Evolutionary conservation across 2,797 vertebrate species (phyloP), one percentile per base, ranked within the genome.

Genomic region (Falco peregrinus): DNA sequence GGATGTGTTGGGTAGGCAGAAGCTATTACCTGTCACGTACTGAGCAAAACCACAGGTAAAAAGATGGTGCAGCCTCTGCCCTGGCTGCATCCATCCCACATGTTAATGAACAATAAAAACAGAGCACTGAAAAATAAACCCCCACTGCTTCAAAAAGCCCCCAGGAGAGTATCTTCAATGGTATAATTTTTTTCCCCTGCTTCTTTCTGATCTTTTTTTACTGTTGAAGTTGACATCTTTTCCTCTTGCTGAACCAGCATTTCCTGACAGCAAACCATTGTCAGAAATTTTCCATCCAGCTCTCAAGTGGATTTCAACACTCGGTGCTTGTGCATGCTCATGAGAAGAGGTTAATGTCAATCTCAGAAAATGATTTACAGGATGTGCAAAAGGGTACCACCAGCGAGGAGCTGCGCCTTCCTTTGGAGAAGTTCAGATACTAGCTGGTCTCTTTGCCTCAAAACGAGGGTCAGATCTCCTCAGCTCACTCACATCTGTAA

Each of bases 211-310:
- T 78, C 73, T 75, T 45, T 92, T 94, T 95, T 95, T 76, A 48
- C 68, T 89, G 94, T 83, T 54, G 57, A 83, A 94, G 78, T 50
- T 96, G 82, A 96, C 93, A 96, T 93, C 79, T 96, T 96, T 97
- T 89, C 89, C 93, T 95, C 93, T 81, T 94, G 94, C 90, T 96
- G 96, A 97, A 92, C 81, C 87, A 97, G 93, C 95, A 89, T 81
- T 96, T 95, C 92, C 96, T 95, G 92, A 94, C 21, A 75, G 90
- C 37, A 89, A 92, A 86, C 60, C 75, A 83, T 87, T 75, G 92
- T 94, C 84, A 92, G 78, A 93, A 96, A 89, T 77, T 96, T 97
- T 96, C 96, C 90, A 56, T 81, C 61, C 82, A 95, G 84, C 69
- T 82, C 84, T 93, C 35, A 60, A 91, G 83, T 74, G 59, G n/a